Percentiles rank a stretch among this genome's conserved stretches.
Conservation (phyloP, 2,888 invertebrate genomes). For the Venusia cambrica region DNA sequence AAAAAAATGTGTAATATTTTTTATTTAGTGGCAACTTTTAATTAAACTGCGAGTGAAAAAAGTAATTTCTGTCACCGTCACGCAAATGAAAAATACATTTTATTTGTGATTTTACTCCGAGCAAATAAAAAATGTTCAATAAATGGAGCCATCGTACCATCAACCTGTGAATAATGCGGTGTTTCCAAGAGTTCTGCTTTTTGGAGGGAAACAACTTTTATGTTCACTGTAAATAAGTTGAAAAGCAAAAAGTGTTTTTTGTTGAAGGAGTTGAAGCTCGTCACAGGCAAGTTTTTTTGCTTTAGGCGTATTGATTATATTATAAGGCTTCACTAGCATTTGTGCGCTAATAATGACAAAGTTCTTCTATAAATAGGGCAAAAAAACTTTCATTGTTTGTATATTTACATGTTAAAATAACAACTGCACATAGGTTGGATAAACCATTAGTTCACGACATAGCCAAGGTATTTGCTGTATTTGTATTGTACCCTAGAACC, state of each 20-base stretch:
- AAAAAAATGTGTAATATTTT: constrained; percentile 20
- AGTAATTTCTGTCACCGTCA: constrained; percentile 31
- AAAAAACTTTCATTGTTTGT: no score
- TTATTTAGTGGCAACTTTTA: constrained; percentile 26
- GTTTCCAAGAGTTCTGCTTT: constrained; percentile 17
- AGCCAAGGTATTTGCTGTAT: no score
- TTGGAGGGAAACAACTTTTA: constrained; percentile 28
- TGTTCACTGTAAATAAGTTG: constrained; percentile 25
- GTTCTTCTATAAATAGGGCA: no score
- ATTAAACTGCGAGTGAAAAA: constrained; percentile 27
- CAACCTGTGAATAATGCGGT: constrained; percentile 19
- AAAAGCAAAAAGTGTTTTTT: constrained; percentile 52
- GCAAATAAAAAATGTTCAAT: no score
- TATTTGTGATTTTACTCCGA: constrained; percentile 45
- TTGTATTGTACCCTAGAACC: no score
- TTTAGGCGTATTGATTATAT: constrained; percentile 58
- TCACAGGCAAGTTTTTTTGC: constrained; percentile 54
- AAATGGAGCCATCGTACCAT: no score
- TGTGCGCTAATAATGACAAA: no score
- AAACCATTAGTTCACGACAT: no score
- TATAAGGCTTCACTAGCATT: constrained; percentile 33
- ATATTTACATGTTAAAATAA: no score
- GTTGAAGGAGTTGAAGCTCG: constrained; percentile 38
- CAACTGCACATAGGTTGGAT: no score
- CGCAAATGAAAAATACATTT: constrained; percentile 51